These are phyloP conservation scores for Melanostoma scalare DNA, from an alignment of 2,888 invertebrate species.

Conservation along the genomic window DNA sequence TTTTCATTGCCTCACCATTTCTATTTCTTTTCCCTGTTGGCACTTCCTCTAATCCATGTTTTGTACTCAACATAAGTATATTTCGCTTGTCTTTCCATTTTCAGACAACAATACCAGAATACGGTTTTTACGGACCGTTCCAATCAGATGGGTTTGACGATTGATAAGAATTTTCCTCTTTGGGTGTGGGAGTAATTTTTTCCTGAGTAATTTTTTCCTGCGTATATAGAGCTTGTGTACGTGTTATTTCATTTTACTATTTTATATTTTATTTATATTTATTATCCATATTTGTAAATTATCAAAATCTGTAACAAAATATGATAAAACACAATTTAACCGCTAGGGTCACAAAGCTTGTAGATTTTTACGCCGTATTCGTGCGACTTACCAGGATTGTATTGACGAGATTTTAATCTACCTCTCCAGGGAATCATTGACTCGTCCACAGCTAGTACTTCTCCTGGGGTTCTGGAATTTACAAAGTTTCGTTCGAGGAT, in stretches of 20 bases:
- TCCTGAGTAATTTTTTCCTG: conserved; percentile 40
- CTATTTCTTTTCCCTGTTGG: too few species aligned
- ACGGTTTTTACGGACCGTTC: too few species aligned
- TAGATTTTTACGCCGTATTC: conserved; percentile 47
- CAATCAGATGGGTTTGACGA: too few species aligned
- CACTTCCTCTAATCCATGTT: background rate
- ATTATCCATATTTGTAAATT: too few species aligned
- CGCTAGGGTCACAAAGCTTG: conserved; percentile 16
- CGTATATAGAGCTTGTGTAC: conserved; percentile 30
- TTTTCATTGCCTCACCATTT: background rate
- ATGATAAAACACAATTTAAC: too few species aligned
- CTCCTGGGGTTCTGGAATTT: conserved; percentile 15
- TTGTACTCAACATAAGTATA: too few species aligned
- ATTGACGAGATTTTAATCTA: conserved; percentile 40
- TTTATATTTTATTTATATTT: too few species aligned
- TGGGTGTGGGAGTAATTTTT: conserved; percentile 14
- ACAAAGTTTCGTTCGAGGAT: conserved; percentile 41
- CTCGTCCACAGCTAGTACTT: conserved; percentile 47
- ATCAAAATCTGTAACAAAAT: too few species aligned
- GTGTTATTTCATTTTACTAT: too few species aligned
- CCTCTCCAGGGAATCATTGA: conserved; percentile 45
- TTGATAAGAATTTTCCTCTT: too few species aligned
- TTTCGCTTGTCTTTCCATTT: too few species aligned
- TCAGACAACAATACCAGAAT: too few species aligned
- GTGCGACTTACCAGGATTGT: conserved; percentile 40